Conservation (phyloP, 2,797 vertebrate species). For the Columba guinea region DNA sequence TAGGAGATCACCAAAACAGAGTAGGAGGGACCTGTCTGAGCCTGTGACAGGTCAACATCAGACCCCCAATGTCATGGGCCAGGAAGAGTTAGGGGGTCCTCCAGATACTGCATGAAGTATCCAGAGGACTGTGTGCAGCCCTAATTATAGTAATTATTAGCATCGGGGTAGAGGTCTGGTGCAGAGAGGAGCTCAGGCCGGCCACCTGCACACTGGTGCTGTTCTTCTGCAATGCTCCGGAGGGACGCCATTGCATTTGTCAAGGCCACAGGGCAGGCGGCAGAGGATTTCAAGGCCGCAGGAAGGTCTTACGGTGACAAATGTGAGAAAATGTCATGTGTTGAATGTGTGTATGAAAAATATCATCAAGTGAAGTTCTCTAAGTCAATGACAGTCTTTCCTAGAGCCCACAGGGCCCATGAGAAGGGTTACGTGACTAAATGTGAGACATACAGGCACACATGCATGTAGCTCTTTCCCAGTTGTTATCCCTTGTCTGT, state of each 20-base stretch:
- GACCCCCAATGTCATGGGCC: fast-evolving
- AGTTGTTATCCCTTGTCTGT: background rate
- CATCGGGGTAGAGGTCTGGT: background rate
- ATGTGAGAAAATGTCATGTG: background rate
- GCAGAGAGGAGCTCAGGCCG: fast-evolving
- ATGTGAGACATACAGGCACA: fast-evolving
- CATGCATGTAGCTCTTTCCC: fast-evolving
- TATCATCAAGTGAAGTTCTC: background rate
- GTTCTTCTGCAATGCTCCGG: fast-evolving
- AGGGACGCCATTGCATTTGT: background rate
- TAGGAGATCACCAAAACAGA: background rate
- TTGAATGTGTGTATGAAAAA: background rate
- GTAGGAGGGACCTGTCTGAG: background rate
- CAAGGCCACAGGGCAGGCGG: fast-evolving
- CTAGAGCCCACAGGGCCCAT: background rate
- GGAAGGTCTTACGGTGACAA: background rate
- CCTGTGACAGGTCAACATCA: background rate
- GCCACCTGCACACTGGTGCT: background rate
- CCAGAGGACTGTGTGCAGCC: background rate
- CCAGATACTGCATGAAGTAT: background rate
- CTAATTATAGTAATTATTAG: background rate
- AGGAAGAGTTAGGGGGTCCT: background rate
- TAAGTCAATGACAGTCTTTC: background rate
- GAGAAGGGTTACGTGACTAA: fast-evolving
- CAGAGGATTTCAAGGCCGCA: background rate